These are phyloP conservation scores for Laspeyria flexula DNA, from an alignment of 2,888 invertebrate genomes.

Conservation along the genomic window DNA sequence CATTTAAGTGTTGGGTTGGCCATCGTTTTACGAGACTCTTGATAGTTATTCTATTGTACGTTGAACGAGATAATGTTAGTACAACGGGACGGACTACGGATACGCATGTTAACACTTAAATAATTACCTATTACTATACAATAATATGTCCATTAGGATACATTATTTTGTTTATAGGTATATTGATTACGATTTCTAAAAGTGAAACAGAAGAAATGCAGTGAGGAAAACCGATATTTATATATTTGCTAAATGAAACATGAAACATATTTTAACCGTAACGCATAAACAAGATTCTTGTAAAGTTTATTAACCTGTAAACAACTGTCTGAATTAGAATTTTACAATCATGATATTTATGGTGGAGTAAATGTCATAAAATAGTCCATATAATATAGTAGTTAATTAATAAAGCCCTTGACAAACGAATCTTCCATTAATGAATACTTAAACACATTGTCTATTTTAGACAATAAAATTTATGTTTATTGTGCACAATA, in stretches of 20 bases:
- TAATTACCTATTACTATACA: background rate
- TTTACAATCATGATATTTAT: constrained; percentile 10
- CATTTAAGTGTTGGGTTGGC: constrained; percentile 64
- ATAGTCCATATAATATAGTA: background rate
- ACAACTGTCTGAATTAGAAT: background rate
- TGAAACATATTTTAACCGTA: too few species aligned
- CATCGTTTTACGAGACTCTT: constrained; percentile 68
- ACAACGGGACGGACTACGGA: constrained; percentile 51
- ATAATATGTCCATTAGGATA: background rate
- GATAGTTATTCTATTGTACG: constrained; percentile 73
- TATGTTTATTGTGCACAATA: constrained; percentile 3
- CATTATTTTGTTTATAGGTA: too few species aligned
- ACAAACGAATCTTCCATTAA: constrained; percentile 11
- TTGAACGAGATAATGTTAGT: constrained; percentile 65
- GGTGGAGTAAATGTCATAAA: background rate
- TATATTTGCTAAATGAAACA: too few species aligned
- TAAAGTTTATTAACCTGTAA: background rate
- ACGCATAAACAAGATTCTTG: background rate
- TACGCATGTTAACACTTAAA: constrained; percentile 5
- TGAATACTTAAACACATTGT: background rate
- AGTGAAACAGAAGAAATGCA: too few species aligned
- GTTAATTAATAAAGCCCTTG: constrained; percentile 1
- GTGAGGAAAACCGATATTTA: too few species aligned
- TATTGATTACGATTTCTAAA: too few species aligned
- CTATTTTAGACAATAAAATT: background rate